Base-by-base conservation (phyloP, 2,888 invertebrate genomes). In the Anarsia innoxiella region DNA sequence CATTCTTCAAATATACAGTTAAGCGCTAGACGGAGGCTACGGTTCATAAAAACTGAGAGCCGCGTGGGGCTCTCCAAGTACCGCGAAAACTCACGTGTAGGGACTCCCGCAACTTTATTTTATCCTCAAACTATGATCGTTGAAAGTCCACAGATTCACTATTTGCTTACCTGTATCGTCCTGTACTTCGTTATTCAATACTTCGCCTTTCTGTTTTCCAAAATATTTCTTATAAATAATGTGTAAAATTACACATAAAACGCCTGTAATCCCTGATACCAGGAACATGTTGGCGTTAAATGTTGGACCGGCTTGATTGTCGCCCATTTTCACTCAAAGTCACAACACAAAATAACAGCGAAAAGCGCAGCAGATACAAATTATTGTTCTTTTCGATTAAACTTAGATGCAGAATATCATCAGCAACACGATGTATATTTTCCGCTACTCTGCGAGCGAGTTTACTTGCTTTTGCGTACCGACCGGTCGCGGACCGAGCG, bases 311-410 rank as follows among this genome's bases (percentile, higher is more conserved):
- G 74, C 72, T 64, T 66, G 57, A 54, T 60, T 59, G 42, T 77
- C 75, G 56, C 68, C 73, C 77, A 80, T 80, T 79, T 79, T 82
- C 77, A 82, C 76, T 67, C 53, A 80, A 56, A 60, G 74, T 49
- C 70, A 52, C 25, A 9, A n/a, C n/a, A 25, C 2, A 61, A n/a
- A n/a, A n/a, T n/a, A 57, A 59, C 48, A 40, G 44, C 41, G 5
- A 25, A 43, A 46, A 26, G 42, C 45, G 46, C 50, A 50, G 48
- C 56, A 48, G 25, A 51, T 48, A 39, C 38, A 40, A 42, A 57
- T 19, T 6, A n/a, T n/a, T n/a, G n/a, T n/a, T n/a, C n/a, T n/a
- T n/a, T n/a, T n/a, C n/a, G n/a, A n/a, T n/a, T n/a, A n/a, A n/a
- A n/a, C n/a, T n/a, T n/a, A n/a, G n/a, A n/a, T n/a, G n/a, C n/a